Evolutionary conservation across 2,888 invertebrate genomes (phyloP).

Genomic region (Macrostomum cliftonense): DNA sequence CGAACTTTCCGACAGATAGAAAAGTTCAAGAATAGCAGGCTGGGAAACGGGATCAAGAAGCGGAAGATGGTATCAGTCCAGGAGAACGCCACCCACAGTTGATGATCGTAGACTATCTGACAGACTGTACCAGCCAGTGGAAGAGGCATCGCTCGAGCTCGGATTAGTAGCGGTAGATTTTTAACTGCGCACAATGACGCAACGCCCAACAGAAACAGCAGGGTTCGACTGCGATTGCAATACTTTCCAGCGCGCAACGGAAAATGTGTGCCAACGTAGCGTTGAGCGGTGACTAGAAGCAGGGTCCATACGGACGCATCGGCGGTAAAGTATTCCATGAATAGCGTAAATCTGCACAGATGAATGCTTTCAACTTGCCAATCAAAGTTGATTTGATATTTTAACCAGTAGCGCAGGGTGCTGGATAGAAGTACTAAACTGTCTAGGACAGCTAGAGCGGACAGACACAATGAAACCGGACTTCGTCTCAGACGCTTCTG

Average conservation of each 20-base stretch:
- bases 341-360: background rate
- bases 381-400: background rate
- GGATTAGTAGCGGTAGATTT: background rate
- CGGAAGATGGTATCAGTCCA: background rate
- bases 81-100: background rate
- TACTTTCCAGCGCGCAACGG: background rate
- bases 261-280: background rate
- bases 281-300: background rate
- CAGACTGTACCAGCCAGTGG: background rate
- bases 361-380: background rate
- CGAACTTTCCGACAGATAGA: background rate
- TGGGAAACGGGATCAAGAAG: background rate
- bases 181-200: background rate
- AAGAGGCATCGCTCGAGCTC: background rate
- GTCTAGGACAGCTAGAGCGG: background rate
- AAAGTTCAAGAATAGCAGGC: background rate
- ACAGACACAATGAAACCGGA: background rate
- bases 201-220: background rate
- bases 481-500: too few relatives aligned
- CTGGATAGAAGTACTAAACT: background rate
- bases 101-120: background rate
- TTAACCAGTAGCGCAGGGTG: background rate
- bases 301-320: constrained; percentile 1
- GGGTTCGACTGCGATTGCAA: background rate
- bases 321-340: background rate